These are phyloP conservation scores for Lophius americanus DNA, from an alignment of 2,797 vertebrate genomes.

Conservation along the genomic window DNA sequence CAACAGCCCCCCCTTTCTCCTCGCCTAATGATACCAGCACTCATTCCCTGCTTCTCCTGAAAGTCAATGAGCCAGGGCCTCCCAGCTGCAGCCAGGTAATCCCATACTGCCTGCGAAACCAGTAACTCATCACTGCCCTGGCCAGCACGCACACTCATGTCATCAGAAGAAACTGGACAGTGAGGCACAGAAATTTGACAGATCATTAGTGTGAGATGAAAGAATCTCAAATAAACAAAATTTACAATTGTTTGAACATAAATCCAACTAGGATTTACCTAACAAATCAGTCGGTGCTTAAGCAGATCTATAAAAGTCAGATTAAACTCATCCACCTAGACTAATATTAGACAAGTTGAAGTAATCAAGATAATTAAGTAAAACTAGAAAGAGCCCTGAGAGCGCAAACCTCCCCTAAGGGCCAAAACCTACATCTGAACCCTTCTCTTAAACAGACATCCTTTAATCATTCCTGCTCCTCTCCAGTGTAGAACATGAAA, in stretches of 20 bases:
- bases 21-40: slow-evolving; percentile 88
- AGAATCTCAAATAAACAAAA: slow-evolving; percentile 10
- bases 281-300: no score
- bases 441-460: no score
- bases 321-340: no score
- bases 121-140: slow-evolving; percentile 93
- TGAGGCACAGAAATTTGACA: slow-evolving; percentile 53
- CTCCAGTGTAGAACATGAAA: no score
- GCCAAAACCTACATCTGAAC: no score
- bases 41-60: slow-evolving; percentile 91
- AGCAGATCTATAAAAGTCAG: no score
- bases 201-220: slow-evolving; percentile 11
- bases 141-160: slow-evolving; percentile 87
- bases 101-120: slow-evolving; percentile 95
- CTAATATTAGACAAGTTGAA: no score
- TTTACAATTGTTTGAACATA: neutral
- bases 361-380: no score
- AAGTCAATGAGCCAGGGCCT: slow-evolving; percentile 92
- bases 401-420: no score
- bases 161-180: slow-evolving; percentile 85
- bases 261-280: neutral
- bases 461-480: no score
- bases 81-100: slow-evolving; percentile 91
- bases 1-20: slow-evolving; percentile 95
- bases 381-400: no score